These are phyloP conservation scores for Apodemus speciosus DNA, from an alignment of 2,113 vertebrate genomes.

Conservation along the genomic window DNA sequence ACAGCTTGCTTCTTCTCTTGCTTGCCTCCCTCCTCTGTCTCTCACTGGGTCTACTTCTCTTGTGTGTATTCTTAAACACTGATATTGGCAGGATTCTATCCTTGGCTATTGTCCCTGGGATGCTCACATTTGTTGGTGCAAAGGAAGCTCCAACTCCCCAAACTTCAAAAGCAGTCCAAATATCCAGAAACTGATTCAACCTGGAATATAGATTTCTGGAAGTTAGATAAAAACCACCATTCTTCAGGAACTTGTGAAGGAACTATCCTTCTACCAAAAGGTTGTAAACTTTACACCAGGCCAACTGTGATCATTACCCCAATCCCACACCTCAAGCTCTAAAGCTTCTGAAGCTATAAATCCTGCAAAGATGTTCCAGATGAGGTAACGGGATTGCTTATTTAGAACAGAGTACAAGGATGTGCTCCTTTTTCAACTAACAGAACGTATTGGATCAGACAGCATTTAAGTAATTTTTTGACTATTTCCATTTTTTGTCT, in stretches of 20 bases:
- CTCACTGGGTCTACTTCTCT: neutral
- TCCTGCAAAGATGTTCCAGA: neutral
- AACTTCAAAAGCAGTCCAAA: neutral
- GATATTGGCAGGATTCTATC: neutral
- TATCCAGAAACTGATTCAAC: neutral
- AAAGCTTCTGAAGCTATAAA: neutral
- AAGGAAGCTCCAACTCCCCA: neutral
- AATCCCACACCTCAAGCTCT: neutral
- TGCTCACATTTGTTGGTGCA: neutral
- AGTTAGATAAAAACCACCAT: neutral
- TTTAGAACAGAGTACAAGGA: neutral
- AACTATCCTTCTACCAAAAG: neutral
- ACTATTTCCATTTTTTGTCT: slow-evolving; percentile 30
- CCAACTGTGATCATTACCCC: neutral
- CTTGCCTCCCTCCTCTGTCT: neutral
- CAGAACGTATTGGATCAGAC: neutral
- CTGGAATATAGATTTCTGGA: neutral
- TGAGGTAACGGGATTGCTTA: neutral
- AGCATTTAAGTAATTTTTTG: neutral
- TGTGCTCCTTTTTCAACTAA: neutral
- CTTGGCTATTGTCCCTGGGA: neutral
- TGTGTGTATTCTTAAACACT: neutral
- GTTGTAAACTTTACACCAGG: neutral
- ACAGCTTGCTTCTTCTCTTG: neutral
- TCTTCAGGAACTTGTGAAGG: neutral